A percentile compares a stretch with the other conserved stretches of the same genome.
These are phyloP conservation scores for Autographa gamma DNA, from an alignment of 2,888 invertebrate genomes.

Conservation along the genomic window DNA sequence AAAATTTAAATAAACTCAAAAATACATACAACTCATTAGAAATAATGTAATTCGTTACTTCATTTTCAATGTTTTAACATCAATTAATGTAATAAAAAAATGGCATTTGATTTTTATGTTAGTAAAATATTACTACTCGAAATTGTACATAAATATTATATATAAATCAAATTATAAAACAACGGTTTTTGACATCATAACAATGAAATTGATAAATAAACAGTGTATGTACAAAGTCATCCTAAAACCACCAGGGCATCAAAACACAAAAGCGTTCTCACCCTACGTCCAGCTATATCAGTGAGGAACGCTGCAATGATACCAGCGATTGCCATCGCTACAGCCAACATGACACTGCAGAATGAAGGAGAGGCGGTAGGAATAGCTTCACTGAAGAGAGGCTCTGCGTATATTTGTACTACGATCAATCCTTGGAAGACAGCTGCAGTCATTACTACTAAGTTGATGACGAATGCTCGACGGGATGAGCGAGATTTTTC, in stretches of 20 bases:
- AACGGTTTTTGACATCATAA: too few species aligned
- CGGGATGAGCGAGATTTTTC: conserved; percentile 74
- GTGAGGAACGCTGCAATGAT: conserved; percentile 73
- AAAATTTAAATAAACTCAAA: too few species aligned
- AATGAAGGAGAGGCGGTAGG: conserved; percentile 73
- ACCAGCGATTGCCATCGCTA: conserved; percentile 64
- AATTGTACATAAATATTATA: too few species aligned
- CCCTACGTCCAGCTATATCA: conserved; percentile 75
- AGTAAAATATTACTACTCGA: too few species aligned
- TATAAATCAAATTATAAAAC: too few species aligned
- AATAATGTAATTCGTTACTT: too few species aligned
- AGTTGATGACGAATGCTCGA: conserved; percentile 63
- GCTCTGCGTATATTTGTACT: conserved; percentile 78
- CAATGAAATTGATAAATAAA: too few species aligned
- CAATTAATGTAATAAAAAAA: too few species aligned
- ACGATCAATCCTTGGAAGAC: conserved; percentile 78
- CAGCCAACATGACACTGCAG: conserved; percentile 70
- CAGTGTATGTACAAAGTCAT: not conserved
- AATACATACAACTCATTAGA: too few species aligned
- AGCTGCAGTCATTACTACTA: conserved; percentile 66
- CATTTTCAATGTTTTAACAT: too few species aligned
- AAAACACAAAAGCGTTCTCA: conserved; percentile 57
- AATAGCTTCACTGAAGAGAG: conserved; percentile 72
- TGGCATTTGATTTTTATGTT: too few species aligned
- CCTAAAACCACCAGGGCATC: conserved; percentile 38